These are phyloP conservation scores for Meteorus sp. DNA, from an alignment of 1,140 invertebrate species.

Conservation along the genomic window DNA sequence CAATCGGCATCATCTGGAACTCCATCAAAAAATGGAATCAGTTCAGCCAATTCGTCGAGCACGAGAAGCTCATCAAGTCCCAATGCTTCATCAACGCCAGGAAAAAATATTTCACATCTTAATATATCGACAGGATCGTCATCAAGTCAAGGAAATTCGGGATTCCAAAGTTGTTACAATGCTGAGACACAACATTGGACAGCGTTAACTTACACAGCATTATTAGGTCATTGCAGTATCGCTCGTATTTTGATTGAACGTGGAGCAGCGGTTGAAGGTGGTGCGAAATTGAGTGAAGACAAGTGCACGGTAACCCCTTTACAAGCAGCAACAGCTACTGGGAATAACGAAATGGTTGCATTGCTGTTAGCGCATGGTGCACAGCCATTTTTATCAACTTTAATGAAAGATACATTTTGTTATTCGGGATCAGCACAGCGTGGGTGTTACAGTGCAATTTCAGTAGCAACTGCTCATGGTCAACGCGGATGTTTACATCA, in stretches of 20 bases:
- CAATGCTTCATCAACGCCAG: slow-evolving; percentile 29
- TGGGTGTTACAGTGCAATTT: slow-evolving; percentile 82
- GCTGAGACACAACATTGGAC: slow-evolving; percentile 80
- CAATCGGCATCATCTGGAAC: slow-evolving; percentile 40
- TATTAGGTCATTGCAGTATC: slow-evolving; percentile 62
- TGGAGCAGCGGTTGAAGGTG: slow-evolving; percentile 84
- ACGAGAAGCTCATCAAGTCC: slow-evolving; percentile 31
- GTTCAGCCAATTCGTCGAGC: slow-evolving; percentile 19
- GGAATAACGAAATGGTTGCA: slow-evolving; percentile 79
- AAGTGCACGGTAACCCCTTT: slow-evolving; percentile 84
- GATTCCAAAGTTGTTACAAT: slow-evolving; percentile 55
- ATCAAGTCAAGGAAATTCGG: neutral
- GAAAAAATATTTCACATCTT: slow-evolving; percentile 26
- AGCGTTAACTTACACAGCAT: slow-evolving; percentile 71
- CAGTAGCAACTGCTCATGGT: slow-evolving; percentile 84
- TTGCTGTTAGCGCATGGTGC: slow-evolving; percentile 80
- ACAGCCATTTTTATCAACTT: slow-evolving; percentile 82
- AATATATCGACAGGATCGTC: slow-evolving; percentile 12
- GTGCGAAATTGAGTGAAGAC: slow-evolving; percentile 77
- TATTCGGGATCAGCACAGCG: slow-evolving; percentile 83
- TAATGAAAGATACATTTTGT: slow-evolving; percentile 79
- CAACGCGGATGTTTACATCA: slow-evolving; percentile 77
- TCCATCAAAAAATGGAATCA: slow-evolving; percentile 33
- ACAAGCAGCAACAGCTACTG: slow-evolving; percentile 80
- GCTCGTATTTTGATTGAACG: slow-evolving; percentile 72